Evolutionary conservation across 2,888 invertebrate genomes (phyloP), one percentile per base, ranked within the genome.

Genomic region (Drosophila leonis): DNA sequence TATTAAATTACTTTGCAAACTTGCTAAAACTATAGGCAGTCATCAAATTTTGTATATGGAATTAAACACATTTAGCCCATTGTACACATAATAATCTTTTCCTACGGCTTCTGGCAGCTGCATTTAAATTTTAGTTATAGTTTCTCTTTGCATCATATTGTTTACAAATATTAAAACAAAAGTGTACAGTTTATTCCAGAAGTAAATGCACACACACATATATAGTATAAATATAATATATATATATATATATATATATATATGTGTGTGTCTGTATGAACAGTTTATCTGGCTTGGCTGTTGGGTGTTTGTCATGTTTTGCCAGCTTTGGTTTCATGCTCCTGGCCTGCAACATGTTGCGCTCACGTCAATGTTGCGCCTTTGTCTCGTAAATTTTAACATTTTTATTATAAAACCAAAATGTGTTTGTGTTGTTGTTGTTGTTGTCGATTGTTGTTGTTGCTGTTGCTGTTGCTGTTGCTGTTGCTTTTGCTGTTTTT

Each of bases 371-470:
- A 72, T 80, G 73, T 85, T 85, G 71, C 78, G 83, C 83, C 83
- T 83, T 83, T 88, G 83, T 83, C 86, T 88, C 88, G 78, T 83
- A 88, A 80, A 85, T 83, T 76, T 80, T 41, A 80, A 88, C 83
- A 85, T 78, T 88, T 83, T 85, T 85, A 88, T 85, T 85, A 83
- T 78, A 76, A 78, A 78, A 39, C 61, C 57, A 31, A 55, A 49
- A 63, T 60, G 68, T 46, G 59, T 27, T 60, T 15, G 24, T 27
- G 42, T 7, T 20, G 18, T 5, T 59, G 55, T 48, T 69, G 39
- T 37, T 54, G 52, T 29, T 46, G 39, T 39, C 15, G 18, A 27
- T 54, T 52, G 54, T 70, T 59, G 52, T 37, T 52, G 46, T 35
- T 56, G 54, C 65, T 62, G 52, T 37, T 52, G 46, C 29, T 56